These are phyloP conservation scores for Arnoldichthys spilopterus DNA, from an alignment of 2,797 vertebrate species.

Conservation along the genomic window DNA sequence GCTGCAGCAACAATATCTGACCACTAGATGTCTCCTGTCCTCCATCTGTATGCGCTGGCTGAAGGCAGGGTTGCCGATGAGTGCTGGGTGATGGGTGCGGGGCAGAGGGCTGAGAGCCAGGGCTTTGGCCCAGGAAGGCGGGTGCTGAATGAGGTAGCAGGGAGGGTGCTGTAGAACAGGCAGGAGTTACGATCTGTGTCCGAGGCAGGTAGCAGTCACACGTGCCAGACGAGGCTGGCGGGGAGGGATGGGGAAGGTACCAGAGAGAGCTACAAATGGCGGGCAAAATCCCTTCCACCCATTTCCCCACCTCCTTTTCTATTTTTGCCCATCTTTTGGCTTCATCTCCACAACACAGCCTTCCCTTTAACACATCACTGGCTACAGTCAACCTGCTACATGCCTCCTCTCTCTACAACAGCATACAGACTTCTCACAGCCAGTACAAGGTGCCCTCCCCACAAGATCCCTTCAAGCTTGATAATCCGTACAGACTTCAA, in stretches of 20 bases:
- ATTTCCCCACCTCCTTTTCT: not conserved
- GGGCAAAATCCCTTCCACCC: not conserved
- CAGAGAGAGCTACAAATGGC: conserved; percentile 29
- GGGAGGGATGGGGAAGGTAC: conserved; percentile 20
- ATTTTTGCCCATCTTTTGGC: not conserved
- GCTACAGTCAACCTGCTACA: not conserved
- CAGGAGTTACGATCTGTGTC: conserved; percentile 11
- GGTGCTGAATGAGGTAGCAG: conserved; percentile 36
- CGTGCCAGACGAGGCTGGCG: conserved; percentile 12
- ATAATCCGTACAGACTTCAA: conserved; percentile 27
- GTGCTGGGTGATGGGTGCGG: conserved; percentile 15
- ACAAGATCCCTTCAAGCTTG: conserved; percentile 20
- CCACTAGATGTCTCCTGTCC: conserved; percentile 79
- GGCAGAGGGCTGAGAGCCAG: conserved; percentile 35
- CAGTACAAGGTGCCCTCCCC: conserved; percentile 25
- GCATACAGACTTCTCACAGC: conserved; percentile 11
- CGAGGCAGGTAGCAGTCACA: conserved; percentile 22
- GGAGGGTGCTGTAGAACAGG: conserved; percentile 36
- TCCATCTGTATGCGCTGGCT: conserved; percentile 60
- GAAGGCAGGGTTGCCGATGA: not conserved
- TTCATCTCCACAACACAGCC: conserved; percentile 1
- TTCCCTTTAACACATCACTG: conserved; percentile 23
- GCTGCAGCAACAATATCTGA: conserved; percentile 59
- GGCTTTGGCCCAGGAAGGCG: conserved; percentile 40
- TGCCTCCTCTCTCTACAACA: not conserved